Conservation (phyloP, 1,140 invertebrate genomes). For the Dinoponera quadriceps region DNA sequence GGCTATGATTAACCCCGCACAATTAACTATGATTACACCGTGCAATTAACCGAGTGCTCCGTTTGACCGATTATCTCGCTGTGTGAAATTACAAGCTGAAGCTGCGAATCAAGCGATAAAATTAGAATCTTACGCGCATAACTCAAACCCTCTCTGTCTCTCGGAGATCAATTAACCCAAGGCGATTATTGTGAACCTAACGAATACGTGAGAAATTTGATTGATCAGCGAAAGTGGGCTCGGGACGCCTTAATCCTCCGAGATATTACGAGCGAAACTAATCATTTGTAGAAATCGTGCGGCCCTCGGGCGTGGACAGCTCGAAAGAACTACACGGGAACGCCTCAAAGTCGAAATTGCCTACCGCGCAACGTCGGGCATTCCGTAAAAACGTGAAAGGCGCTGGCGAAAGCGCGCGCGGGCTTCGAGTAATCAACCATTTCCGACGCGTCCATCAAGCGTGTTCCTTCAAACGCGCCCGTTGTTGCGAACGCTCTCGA, state of each 20-base stretch:
- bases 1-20: not conserved
- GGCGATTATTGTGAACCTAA: not conserved
- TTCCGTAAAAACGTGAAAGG: constrained; percentile 22
- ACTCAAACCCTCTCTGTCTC: constrained; percentile 11
- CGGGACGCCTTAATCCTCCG: not conserved
- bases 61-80: too few relatives aligned
- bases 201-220: constrained; percentile 13
- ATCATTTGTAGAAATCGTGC: constrained; percentile 9
- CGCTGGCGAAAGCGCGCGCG: constrained; percentile 3
- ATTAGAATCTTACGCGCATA: not conserved
- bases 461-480: not conserved
- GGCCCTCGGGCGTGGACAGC: not conserved
- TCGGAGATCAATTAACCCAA: not conserved
- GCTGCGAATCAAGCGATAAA: not conserved
- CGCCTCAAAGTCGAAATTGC: constrained; percentile 6
- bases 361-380: not conserved
- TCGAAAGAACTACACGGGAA: not conserved
- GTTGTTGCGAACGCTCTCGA: not conserved
- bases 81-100: too few relatives aligned
- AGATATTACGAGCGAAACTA: constrained; percentile 12
- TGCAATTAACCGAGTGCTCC: too few relatives aligned
- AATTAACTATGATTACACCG: constrained; percentile 7
- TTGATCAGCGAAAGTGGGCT: constrained; percentile 21
- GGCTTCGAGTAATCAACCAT: constrained; percentile 23
- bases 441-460: constrained; percentile 26